phyloP scores from a whole-genome alignment of 2,888 invertebrate species.

The Tortricodes alternella region DNA sequence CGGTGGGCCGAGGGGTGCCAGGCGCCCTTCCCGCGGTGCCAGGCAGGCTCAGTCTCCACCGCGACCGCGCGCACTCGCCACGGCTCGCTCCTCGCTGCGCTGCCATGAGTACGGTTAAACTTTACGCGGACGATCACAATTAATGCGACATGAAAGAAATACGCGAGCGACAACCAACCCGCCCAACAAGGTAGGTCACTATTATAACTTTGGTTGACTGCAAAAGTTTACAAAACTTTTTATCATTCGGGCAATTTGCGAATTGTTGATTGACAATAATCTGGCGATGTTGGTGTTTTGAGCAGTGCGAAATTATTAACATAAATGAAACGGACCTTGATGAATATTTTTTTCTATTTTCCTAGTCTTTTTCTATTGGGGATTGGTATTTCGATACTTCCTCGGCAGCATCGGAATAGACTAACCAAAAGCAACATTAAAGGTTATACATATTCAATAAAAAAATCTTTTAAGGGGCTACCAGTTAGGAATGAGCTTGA shows the following conservation, averaged over 20 bases:
- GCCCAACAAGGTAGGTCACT: constrained; percentile 48
- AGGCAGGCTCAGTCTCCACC: constrained; percentile 47
- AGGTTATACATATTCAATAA: no score
- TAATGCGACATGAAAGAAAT: constrained; percentile 51
- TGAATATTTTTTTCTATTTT: not conserved
- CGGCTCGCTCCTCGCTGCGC: constrained; percentile 37
- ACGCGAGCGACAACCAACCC: constrained; percentile 37
- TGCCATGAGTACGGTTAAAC: constrained; percentile 63
- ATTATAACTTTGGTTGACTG: not conserved
- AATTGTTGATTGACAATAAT: constrained; percentile 37
- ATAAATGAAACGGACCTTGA: not conserved
- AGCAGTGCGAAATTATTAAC: constrained; percentile 33
- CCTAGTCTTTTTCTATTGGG: no score
- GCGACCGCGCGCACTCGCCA: constrained; percentile 40
- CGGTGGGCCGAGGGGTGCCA: constrained; percentile 40
- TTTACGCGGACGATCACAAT: constrained; percentile 52
- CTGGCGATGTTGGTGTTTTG: constrained; percentile 32
- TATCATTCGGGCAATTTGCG: constrained; percentile 35
- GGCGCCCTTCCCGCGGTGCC: constrained; percentile 29
- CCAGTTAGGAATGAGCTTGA: no score
- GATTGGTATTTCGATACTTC: no score
- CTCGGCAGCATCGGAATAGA: no score
- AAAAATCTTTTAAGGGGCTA: no score
- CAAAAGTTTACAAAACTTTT: constrained; percentile 13
- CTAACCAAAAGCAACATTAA: no score